Evolutionary conservation across 2,888 invertebrate species (phyloP).

Genomic region (Argyresthia goedartella): DNA sequence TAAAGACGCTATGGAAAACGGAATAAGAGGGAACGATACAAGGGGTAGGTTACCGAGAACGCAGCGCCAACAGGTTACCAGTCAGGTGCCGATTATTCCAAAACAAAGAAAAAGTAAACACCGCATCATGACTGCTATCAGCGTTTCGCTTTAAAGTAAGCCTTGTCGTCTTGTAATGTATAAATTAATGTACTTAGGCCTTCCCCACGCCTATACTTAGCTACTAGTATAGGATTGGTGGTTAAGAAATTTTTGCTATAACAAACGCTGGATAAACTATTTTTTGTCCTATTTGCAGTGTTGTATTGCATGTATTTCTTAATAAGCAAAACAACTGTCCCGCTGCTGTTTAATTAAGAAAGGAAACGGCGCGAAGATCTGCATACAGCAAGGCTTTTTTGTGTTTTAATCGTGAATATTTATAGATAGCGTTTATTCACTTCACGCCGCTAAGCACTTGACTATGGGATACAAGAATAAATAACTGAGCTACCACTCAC

Average conservation of each 20-base stretch:
- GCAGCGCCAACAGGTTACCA: slow-evolving; percentile 14
- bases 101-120: slow-evolving; percentile 37
- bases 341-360: slow-evolving; percentile 50
- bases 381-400: slow-evolving; percentile 30
- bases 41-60: neutral
- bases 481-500: neutral
- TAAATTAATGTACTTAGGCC: slow-evolving; percentile 8
- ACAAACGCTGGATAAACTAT: neutral
- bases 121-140: slow-evolving; percentile 25
- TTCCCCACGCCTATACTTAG: neutral
- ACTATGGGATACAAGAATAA: neutral
- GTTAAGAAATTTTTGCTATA: too few relatives aligned
- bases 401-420: slow-evolving; percentile 42
- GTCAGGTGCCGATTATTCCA: slow-evolving; percentile 24
- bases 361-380: slow-evolving; percentile 18
- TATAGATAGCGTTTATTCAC: slow-evolving; percentile 31
- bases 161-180: slow-evolving; percentile 12
- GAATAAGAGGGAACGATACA: too few relatives aligned
- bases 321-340: slow-evolving; percentile 42
- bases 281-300: neutral
- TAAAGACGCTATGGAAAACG: too few relatives aligned
- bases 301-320: slow-evolving; percentile 52
- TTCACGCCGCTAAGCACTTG: neutral
- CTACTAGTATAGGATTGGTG: too few relatives aligned
- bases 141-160: slow-evolving; percentile 16